Evolutionary conservation across 2,797 vertebrate species (phyloP).

Genomic region (Sebastes trivittatus): DNA sequence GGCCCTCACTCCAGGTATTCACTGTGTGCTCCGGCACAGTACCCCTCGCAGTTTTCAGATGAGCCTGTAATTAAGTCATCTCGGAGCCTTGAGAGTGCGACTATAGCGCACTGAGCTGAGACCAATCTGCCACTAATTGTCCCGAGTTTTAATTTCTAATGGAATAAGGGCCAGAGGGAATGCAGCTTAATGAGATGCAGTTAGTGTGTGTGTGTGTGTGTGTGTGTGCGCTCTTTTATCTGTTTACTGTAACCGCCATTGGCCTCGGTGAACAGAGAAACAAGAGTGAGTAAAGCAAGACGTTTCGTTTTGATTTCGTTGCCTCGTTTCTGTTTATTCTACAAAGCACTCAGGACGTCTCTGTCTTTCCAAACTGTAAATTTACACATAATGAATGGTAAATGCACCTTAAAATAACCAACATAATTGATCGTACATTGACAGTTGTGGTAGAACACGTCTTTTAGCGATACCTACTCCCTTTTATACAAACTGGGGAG

Average conservation of each 20-base stretch:
- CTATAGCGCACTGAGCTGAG: conserved; percentile 70
- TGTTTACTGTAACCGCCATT: conserved; percentile 72
- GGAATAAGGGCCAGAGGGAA: conserved; percentile 79
- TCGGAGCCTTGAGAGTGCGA: conserved; percentile 66
- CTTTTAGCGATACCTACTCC: conserved; percentile 28
- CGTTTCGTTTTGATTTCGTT: conserved; percentile 57
- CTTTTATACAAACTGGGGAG: conserved; percentile 17
- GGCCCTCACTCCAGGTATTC: conserved; percentile 40
- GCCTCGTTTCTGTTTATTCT: conserved; percentile 53
- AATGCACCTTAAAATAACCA: conserved; percentile 21
- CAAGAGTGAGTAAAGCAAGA: conserved; percentile 59
- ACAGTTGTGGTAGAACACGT: not conserved
- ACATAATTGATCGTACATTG: conserved; percentile 23
- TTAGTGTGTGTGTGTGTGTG: conserved; percentile 38
- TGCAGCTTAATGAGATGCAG: conserved; percentile 73
- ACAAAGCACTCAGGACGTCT: conserved; percentile 50
- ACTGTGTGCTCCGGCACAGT: conserved; percentile 15
- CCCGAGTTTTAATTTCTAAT: conserved; percentile 83
- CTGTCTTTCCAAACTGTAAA: conserved; percentile 25
- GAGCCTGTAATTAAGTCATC: conserved; percentile 82
- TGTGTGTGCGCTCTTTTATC: conserved; percentile 53
- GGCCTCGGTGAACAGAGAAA: conserved; percentile 57
- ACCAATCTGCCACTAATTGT: conserved; percentile 82
- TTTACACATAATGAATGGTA: conserved; percentile 31
- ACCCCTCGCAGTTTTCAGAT: conserved; percentile 53